These are phyloP conservation scores for Pterostichus madidus DNA, from an alignment of 2,888 invertebrate genomes.

Conservation along the genomic window DNA sequence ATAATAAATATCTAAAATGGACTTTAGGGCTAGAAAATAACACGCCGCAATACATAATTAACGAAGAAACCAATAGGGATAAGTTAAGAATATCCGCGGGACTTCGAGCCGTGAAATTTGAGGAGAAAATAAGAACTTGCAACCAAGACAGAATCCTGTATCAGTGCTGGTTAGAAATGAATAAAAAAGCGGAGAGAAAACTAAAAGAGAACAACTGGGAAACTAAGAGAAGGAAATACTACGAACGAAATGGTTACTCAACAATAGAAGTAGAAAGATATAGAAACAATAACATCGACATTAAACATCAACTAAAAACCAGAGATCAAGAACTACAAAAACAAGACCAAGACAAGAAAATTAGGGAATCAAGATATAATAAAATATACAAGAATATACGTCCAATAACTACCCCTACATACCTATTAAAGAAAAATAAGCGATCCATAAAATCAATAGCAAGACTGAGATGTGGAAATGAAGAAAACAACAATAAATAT, in stretches of 20 bases:
- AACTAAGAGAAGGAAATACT: not conserved
- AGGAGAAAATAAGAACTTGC: conserved; percentile 26
- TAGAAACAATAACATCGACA: conserved; percentile 10
- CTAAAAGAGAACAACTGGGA: conserved; percentile 6
- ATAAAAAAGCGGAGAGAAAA: conserved; percentile 15
- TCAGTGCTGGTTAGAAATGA: conserved; percentile 11
- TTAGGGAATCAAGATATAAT: not conserved
- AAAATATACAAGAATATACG: not conserved
- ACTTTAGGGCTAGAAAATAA: conserved; percentile 23
- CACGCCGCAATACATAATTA: conserved; percentile 45
- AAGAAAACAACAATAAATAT: conserved; percentile 12
- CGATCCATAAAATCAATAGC: not conserved
- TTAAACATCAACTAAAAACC: not conserved
- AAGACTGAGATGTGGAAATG: conserved; percentile 4
- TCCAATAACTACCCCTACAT: not conserved
- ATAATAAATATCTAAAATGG: conserved; percentile 56
- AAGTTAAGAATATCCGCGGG: conserved; percentile 37
- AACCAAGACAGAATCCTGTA: not conserved
- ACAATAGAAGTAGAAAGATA: not conserved
- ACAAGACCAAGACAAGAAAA: conserved; percentile 3
- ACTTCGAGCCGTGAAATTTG: not conserved
- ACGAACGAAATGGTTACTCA: conserved; percentile 25
- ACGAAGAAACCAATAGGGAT: conserved; percentile 52
- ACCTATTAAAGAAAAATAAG: not conserved
- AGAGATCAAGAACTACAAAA: not conserved